A percentile compares a stretch with the other conserved stretches of the same genome.
phyloP scores from a whole-genome alignment of 2,888 invertebrate species.

The Pandemis corylana region DNA sequence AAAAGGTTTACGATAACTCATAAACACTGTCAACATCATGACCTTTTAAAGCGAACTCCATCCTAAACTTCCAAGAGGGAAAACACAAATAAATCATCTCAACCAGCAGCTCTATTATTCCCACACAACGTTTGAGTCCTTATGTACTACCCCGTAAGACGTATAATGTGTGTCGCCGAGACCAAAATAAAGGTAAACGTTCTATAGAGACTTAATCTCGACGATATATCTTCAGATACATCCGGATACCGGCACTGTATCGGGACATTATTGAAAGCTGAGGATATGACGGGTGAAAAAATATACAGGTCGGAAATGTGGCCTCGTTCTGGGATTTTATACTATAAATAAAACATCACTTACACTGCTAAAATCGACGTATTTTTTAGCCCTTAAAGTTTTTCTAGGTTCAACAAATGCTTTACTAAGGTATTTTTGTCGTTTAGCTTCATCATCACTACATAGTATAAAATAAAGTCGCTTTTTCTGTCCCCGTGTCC shows the following conservation, averaged over 20 bases:
- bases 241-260: conserved; percentile 39
- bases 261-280: conserved; percentile 40
- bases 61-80: conserved; percentile 26
- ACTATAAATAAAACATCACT: conserved; percentile 7
- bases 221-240: conserved; percentile 37
- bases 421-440: not conserved
- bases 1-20: not conserved
- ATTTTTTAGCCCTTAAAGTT: not conserved
- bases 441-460: too few species aligned
- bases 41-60: conserved; percentile 20
- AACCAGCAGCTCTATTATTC: conserved; percentile 29
- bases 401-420: not conserved
- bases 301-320: conserved; percentile 35
- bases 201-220: conserved; percentile 35
- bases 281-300: conserved; percentile 28
- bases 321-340: conserved; percentile 17
- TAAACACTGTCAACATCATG: conserved; percentile 8
- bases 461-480: too few species aligned
- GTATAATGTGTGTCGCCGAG: not conserved
- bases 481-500: too few species aligned
- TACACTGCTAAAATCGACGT: not conserved
- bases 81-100: conserved; percentile 33
- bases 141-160: conserved; percentile 1
- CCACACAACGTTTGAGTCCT: not conserved
- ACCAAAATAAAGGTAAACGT: conserved; percentile 33